A percentile compares a stretch with the other conserved stretches of the same genome.
phyloP scores from a whole-genome alignment of 2,888 invertebrate genomes.

The Erebia ligea region DNA sequence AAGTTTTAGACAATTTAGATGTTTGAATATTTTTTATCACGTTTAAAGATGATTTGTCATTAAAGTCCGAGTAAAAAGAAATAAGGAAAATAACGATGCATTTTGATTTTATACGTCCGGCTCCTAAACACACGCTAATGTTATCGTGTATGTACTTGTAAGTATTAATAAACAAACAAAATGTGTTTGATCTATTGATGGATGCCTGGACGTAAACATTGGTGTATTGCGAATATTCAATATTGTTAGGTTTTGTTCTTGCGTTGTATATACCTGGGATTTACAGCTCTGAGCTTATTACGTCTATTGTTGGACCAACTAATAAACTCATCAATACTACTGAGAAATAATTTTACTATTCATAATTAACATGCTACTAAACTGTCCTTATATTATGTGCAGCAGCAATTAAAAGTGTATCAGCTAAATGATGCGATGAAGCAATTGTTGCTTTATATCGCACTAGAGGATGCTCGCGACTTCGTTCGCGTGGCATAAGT shows the following conservation, averaged over 20 bases:
- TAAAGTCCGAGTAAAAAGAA: neutral
- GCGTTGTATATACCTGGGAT: neutral
- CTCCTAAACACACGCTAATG: slow-evolving; percentile 8
- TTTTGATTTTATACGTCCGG: neutral
- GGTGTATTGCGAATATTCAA: slow-evolving; percentile 16
- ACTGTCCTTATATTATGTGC: too few species aligned
- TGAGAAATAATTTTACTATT: too few species aligned
- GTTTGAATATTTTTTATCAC: too few species aligned
- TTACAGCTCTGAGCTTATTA: neutral
- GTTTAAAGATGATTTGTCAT: too few species aligned
- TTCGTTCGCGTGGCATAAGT: too few species aligned
- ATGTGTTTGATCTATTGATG: slow-evolving; percentile 34
- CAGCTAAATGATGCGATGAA: too few species aligned
- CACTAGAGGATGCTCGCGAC: too few species aligned
- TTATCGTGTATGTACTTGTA: neutral
- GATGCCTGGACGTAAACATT: slow-evolving; percentile 32
- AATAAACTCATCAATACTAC: neutral
- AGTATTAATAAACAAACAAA: slow-evolving; percentile 33
- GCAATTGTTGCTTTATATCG: too few species aligned
- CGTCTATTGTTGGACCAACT: neutral
- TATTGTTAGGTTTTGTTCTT: slow-evolving; percentile 1
- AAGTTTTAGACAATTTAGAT: too few species aligned
- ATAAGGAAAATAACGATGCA: neutral
- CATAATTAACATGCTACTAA: too few species aligned
- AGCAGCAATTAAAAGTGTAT: too few species aligned